Conservation (phyloP, 2,888 invertebrate species). For the Xylophagus ater region DNA sequence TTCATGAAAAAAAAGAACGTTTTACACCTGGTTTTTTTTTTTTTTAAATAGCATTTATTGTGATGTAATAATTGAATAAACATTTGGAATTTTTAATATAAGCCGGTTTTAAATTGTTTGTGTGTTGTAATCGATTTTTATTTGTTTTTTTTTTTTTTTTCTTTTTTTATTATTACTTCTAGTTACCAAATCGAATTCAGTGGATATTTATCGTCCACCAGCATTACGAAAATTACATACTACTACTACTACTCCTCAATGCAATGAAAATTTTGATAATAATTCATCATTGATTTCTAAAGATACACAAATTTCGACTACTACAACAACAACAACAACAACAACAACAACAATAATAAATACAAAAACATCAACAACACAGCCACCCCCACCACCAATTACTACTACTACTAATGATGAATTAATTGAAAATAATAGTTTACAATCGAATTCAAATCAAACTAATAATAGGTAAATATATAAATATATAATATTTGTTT, state of each 20-base stretch:
- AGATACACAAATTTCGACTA: slow-evolving; percentile 18
- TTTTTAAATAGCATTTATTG: too few relatives aligned
- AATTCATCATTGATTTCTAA: slow-evolving; percentile 23
- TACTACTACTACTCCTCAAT: too few relatives aligned
- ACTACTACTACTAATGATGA: slow-evolving; percentile 15
- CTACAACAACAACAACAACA: slow-evolving; percentile 16
- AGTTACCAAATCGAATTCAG: slow-evolving; percentile 34
- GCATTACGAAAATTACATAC: slow-evolving; percentile 33
- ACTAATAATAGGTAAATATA: too few relatives aligned
- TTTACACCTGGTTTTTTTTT: too few relatives aligned
- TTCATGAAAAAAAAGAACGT: slow-evolving; percentile 8
- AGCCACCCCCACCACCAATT: slow-evolving; percentile 14
- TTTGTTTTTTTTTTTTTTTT: neutral
- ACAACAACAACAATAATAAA: slow-evolving; percentile 18
- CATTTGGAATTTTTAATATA: slow-evolving; percentile 5
- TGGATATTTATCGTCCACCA: slow-evolving; percentile 45
- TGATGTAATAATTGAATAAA: slow-evolving; percentile 5
- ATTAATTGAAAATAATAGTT: slow-evolving; percentile 13
- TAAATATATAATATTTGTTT: too few relatives aligned
- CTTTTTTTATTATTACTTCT: slow-evolving; percentile 9
- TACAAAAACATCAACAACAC: slow-evolving; percentile 19
- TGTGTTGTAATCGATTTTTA: neutral
- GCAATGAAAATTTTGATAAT: slow-evolving; percentile 12
- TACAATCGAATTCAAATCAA: slow-evolving; percentile 13
- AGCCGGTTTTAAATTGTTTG: slow-evolving; percentile 5